Conservation (phyloP, 2,888 invertebrate genomes). For the Patella depressa region DNA sequence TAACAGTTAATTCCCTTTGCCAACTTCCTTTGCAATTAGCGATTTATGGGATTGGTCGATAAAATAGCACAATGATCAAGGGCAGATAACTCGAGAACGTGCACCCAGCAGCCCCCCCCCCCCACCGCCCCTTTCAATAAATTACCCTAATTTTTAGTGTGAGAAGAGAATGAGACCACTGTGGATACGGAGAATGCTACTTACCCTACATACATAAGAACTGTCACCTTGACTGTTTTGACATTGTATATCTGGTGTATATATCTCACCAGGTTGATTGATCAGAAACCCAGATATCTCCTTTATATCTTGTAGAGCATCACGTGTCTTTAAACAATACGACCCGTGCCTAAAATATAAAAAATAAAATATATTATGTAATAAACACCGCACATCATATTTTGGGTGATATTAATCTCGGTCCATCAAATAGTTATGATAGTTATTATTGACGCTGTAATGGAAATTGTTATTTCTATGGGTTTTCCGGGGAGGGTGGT, state of each 20-base stretch:
- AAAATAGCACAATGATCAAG: too few species aligned
- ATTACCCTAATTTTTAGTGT: too few species aligned
- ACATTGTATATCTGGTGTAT: constrained; percentile 38
- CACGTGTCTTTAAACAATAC: constrained; percentile 36
- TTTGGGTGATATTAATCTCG: not conserved
- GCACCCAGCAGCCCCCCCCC: too few species aligned
- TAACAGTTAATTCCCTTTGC: too few species aligned
- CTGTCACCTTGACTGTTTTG: constrained; percentile 29
- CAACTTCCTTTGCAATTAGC: too few species aligned
- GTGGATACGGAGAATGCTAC: not conserved
- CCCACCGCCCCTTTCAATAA: too few species aligned
- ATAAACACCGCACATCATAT: not conserved
- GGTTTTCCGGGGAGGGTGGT: too few species aligned
- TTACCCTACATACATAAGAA: constrained; percentile 41
- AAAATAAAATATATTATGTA: not conserved
- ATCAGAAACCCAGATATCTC: constrained; percentile 36
- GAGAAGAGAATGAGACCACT: too few species aligned
- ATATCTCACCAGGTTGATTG: constrained; percentile 38
- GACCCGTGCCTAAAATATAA: constrained; percentile 33
- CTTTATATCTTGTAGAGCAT: constrained; percentile 22
- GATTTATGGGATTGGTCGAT: too few species aligned
- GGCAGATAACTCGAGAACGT: too few species aligned
- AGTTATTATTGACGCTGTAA: too few species aligned
- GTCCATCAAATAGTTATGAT: not conserved
- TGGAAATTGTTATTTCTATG: too few species aligned